These are phyloP conservation scores for Neolamprologus fasciatus DNA, from an alignment of 2,113 vertebrate species.

Conservation along the genomic window DNA sequence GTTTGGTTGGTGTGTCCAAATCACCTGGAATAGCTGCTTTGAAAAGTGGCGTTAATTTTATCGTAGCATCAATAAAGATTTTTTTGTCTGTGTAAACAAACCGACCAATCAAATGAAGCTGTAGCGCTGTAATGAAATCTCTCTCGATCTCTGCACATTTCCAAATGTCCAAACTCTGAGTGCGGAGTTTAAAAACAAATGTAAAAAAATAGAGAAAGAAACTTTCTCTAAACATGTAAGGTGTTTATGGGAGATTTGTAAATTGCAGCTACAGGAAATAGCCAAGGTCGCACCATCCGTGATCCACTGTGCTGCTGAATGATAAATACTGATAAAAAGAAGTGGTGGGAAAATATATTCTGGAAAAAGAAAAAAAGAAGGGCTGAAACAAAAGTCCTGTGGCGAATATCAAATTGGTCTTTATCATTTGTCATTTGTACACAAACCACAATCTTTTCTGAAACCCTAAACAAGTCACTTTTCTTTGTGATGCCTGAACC, in stretches of 20 bases:
- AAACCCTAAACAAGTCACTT: not conserved
- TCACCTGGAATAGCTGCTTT: not conserved
- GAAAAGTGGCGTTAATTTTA: rapidly evolving
- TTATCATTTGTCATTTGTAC: not conserved
- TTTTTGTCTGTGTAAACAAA: not conserved
- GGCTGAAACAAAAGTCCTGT: not conserved
- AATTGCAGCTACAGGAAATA: not conserved
- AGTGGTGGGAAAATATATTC: not conserved
- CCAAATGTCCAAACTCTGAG: not conserved
- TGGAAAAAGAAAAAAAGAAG: not conserved
- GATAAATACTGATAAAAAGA: not conserved
- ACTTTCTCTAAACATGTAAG: not conserved
- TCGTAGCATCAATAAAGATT: not conserved
- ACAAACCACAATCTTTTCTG: not conserved
- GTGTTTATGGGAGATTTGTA: not conserved
- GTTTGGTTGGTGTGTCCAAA: not conserved
- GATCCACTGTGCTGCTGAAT: not conserved
- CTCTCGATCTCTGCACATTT: not conserved
- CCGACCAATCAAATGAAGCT: not conserved
- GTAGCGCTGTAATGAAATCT: not conserved
- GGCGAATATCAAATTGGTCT: not conserved
- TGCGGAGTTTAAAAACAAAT: not conserved
- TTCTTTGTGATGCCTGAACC: not conserved
- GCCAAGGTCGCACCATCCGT: rapidly evolving
- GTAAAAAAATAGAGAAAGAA: rapidly evolving